These are phyloP conservation scores for Urocolius indicus DNA, from an alignment of 2,113 vertebrate genomes.

Conservation along the genomic window DNA sequence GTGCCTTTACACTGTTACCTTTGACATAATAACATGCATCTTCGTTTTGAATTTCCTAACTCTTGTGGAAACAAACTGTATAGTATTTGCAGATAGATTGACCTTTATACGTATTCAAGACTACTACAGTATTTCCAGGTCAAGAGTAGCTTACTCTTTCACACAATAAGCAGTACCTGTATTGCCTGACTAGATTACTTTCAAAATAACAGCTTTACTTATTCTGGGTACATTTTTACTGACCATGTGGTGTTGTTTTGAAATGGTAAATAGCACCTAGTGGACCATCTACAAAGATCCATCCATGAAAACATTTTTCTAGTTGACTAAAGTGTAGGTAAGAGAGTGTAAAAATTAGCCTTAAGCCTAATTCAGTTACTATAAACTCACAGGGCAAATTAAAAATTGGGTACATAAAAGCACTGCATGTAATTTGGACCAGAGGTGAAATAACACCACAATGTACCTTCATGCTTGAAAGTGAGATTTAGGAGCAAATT, in stretches of 20 bases:
- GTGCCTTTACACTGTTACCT: neutral
- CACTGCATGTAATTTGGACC: neutral
- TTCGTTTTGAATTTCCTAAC: neutral
- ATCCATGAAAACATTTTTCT: neutral
- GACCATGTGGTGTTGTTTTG: neutral
- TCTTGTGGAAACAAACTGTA: neutral
- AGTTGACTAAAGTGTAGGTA: neutral
- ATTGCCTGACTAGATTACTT: neutral
- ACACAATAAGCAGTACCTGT: neutral
- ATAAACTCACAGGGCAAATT: neutral
- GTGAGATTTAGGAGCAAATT: neutral
- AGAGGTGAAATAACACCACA: neutral
- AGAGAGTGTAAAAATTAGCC: neutral
- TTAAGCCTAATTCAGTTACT: neutral
- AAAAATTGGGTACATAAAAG: neutral
- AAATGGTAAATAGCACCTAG: neutral
- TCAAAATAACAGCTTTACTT: neutral
- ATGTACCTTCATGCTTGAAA: neutral
- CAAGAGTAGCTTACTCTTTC: neutral
- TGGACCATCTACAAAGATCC: neutral
- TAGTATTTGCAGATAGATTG: neutral
- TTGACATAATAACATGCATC: neutral
- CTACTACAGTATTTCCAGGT: neutral
- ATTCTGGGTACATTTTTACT: neutral
- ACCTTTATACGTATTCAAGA: neutral